Conservation (phyloP, 2,888 invertebrate species). For the Platycheirus rosarum region DNA sequence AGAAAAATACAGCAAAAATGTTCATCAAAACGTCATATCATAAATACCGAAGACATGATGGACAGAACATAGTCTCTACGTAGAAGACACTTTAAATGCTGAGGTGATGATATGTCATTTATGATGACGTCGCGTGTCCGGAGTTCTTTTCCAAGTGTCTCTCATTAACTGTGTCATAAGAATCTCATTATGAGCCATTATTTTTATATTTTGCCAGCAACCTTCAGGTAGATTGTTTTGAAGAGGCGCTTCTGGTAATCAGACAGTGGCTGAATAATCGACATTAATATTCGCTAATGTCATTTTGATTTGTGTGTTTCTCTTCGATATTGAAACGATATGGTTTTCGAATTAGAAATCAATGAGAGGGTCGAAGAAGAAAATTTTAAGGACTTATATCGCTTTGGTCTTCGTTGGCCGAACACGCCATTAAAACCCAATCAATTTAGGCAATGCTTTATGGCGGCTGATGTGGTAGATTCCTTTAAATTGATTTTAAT, state of each 20-base stretch:
- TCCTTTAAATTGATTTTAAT: constrained; percentile 72
- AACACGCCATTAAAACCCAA: constrained; percentile 62
- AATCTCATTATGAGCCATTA: constrained; percentile 24
- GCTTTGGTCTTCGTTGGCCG: background rate
- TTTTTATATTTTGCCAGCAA: background rate
- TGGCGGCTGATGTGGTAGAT: constrained; percentile 5
- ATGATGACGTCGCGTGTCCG: constrained; percentile 43
- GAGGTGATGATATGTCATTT: constrained; percentile 9
- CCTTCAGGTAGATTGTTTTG: background rate
- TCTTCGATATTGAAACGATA: background rate
- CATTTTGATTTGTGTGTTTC: constrained; percentile 25
- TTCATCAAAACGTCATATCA: constrained; percentile 17
- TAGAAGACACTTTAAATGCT: constrained; percentile 38
- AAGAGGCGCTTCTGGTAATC: no score
- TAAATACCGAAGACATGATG: constrained; percentile 2
- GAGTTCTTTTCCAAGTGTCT: constrained; percentile 8
- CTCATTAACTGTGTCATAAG: constrained; percentile 33
- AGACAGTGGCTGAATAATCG: constrained; percentile 14
- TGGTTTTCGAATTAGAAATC: constrained; percentile 30
- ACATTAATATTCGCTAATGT: constrained; percentile 51
- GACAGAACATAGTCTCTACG: background rate
- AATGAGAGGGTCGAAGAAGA: constrained; percentile 1
- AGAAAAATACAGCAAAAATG: background rate
- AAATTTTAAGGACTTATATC: background rate
- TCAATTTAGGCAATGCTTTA: constrained; percentile 58